phyloP scores from a whole-genome alignment of 1,140 invertebrate species.

The Ylistrum balloti region DNA sequence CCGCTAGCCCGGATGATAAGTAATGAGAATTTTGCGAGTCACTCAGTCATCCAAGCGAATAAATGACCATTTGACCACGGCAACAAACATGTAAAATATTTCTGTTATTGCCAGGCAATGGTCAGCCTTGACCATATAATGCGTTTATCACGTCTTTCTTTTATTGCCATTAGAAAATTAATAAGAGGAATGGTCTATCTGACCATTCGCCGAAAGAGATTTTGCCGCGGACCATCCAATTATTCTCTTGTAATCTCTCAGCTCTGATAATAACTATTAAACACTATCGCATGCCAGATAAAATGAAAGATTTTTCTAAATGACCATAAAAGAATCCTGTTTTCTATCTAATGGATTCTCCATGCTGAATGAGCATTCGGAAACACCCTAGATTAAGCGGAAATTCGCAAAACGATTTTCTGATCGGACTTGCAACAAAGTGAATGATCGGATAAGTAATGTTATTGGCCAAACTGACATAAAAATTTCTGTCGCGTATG shows the following conservation, averaged over 20 bases:
- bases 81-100: conserved; percentile 26
- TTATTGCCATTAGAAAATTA: conserved; percentile 28
- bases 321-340: not conserved
- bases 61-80: conserved; percentile 32
- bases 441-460: conserved; percentile 21
- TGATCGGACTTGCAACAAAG: conserved; percentile 6
- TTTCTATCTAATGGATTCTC: not conserved
- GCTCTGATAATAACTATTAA: conserved; percentile 19
- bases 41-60: conserved; percentile 14
- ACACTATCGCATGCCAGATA: not conserved
- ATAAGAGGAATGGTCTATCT: not conserved
- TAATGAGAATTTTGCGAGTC: not conserved
- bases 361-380: not conserved
- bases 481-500: not conserved
- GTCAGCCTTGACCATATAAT: not conserved
- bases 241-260: conserved; percentile 20
- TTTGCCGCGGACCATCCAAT: not conserved
- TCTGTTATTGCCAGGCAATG: conserved; percentile 14
- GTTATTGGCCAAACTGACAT: not conserved
- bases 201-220: conserved; percentile 31
- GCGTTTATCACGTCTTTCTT: conserved; percentile 20
- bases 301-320: conserved; percentile 33
- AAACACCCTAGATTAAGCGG: conserved; percentile 13
- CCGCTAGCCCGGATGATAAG: not conserved
- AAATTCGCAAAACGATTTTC: conserved; percentile 39